Evolutionary conservation across 2,797 vertebrate genomes (phyloP).

Genomic region (Gymnothorax javanicus): DNA sequence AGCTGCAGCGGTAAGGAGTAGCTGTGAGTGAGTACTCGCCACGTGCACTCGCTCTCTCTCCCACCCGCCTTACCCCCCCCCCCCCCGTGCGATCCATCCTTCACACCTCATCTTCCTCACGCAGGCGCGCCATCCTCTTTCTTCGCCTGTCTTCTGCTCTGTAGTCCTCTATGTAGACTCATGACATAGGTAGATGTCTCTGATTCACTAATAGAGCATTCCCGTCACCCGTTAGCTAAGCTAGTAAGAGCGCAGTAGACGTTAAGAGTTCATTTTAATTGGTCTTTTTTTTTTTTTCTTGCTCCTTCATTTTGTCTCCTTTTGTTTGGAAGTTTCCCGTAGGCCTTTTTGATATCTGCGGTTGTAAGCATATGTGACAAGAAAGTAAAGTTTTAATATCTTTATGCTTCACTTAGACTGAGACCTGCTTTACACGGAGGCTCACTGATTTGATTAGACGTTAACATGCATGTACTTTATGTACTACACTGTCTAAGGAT

Average conservation of each 20-base stretch:
- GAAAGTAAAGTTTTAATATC: background rate
- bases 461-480: background rate
- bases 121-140: conserved; percentile 1
- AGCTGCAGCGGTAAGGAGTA: conserved; percentile 99
- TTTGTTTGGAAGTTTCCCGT: background rate
- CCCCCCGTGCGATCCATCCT: conserved; percentile 29
- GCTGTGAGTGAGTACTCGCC: conserved; percentile 99
- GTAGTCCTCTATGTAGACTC: conserved; percentile 22
- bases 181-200: conserved; percentile 23
- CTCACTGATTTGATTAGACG: background rate
- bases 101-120: conserved; percentile 19
- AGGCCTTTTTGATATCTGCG: background rate
- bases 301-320: background rate
- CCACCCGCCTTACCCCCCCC: conserved; percentile 62
- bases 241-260: background rate
- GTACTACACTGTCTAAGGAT: background rate
- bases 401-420: background rate
- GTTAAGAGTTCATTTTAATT: background rate
- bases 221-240: conserved; percentile 14
- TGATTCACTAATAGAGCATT: background rate
- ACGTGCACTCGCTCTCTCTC: conserved; percentile 76
- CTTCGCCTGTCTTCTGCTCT: conserved; percentile 58
- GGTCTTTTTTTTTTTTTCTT: background rate
- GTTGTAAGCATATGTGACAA: background rate
- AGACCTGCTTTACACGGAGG: background rate